Base-by-base conservation (phyloP, 2,888 invertebrate species). In the Arctia plantaginis region DNA sequence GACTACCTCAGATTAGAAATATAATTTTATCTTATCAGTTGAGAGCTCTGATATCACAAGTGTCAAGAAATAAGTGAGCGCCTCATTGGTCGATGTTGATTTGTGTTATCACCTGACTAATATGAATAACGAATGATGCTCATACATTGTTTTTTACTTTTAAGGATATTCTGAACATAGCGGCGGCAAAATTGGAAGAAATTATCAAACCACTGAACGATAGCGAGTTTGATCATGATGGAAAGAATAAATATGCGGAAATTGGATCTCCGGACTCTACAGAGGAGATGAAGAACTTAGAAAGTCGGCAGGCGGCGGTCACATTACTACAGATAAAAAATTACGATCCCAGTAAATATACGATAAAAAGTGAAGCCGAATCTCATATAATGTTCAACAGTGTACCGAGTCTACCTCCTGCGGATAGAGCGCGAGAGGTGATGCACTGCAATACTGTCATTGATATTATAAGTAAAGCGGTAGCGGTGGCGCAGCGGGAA, bases 321-420 rank as follows among this genome's bases (percentile, higher is more conserved):
- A 95, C 96, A 76, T 90, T 96, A 74, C 90, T 96, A 74, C 96
- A 96, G 84, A 96, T 96, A 76, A 96, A 95, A 87, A 96, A 96
- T 87, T 94, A 96, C 88, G 96, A 96, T 81, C 96, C 96, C 68
- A 92, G 88, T 81, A 96, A 96, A 88, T 96, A 95, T 87, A 90
- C 89, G 44, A 90, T 93, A 76, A 94, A 95, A 88, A 84, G 89
- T 77, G 95, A 95, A 86, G 94, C 94, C 78, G 94, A 93, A 75
- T 96, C 96, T 66, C 96, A 96, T 86, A 96, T 96, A 84, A 95
- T 95, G 90, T 96, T 96, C 89, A 96, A 96, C 89, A 96, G 95
- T 83, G 96, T 96, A 81, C 96, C 96, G 85, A 95, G 96, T 86
- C 93, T 96, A 84, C 96, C 96, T 86, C 96, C 96, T 76, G 92